Percentiles rank a stretch among this genome's conserved stretches.
Conservation (phyloP, 2,113 vertebrate genomes). For the Trichomycterus rosablanca region DNA sequence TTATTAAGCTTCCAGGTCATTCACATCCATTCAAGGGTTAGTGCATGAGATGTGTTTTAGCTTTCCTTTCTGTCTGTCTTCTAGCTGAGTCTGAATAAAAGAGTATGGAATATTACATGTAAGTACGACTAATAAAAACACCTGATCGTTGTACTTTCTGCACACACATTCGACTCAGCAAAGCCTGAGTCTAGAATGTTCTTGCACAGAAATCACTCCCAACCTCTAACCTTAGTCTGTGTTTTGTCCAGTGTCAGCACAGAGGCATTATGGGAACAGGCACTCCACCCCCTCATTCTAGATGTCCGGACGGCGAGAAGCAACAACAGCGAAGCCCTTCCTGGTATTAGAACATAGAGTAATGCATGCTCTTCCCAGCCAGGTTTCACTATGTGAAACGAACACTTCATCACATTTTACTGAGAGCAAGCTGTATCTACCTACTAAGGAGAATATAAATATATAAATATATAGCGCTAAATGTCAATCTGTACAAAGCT, state of each 20-base stretch:
- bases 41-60: slow-evolving; percentile 25
- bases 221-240: slow-evolving; percentile 31
- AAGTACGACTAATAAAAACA: slow-evolving; percentile 19
- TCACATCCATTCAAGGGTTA: not conserved
- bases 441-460: slow-evolving; percentile 61
- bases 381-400: slow-evolving; percentile 69
- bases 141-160: not conserved
- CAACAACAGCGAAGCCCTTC: slow-evolving; percentile 44
- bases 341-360: slow-evolving; percentile 67
- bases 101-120: slow-evolving; percentile 40
- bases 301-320: slow-evolving; percentile 55
- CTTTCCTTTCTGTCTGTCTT: slow-evolving; percentile 39
- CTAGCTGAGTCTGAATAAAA: slow-evolving; percentile 53
- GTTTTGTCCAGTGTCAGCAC: slow-evolving; percentile 50
- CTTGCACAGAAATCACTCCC: not conserved
- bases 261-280: slow-evolving; percentile 63
- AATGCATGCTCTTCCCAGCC: slow-evolving; percentile 71
- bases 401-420: slow-evolving; percentile 56
- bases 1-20: not conserved
- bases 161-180: not conserved
- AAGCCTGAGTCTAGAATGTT: slow-evolving; percentile 9
- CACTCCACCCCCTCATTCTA: slow-evolving; percentile 52
- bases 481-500: slow-evolving; percentile 62
- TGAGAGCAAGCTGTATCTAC: slow-evolving; percentile 61
- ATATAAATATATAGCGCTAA: slow-evolving; percentile 40